Percentiles rank a stretch among this genome's conserved stretches.
These are phyloP conservation scores for Harpagoxenus sublaevis DNA, from an alignment of 2,888 invertebrate genomes.

Conservation along the genomic window DNA sequence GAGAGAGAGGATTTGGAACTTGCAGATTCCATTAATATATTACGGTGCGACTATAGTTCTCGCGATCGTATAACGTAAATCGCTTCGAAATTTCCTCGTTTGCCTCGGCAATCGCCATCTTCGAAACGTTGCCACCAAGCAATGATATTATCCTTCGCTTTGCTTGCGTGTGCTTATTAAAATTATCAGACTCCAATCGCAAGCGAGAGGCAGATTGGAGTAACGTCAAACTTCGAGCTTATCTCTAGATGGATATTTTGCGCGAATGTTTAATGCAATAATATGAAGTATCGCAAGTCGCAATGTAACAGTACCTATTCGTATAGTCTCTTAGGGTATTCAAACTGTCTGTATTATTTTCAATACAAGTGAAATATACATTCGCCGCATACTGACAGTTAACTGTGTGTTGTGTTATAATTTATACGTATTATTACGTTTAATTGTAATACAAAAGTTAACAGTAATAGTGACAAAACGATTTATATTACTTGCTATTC, in stretches of 20 bases:
- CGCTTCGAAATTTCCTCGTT: background rate
- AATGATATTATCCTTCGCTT: constrained; percentile 1
- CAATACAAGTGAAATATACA: background rate
- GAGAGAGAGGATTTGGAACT: constrained; percentile 4
- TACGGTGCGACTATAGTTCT: background rate
- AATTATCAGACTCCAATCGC: constrained; percentile 1
- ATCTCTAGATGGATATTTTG: constrained; percentile 6
- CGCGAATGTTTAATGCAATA: constrained; percentile 17
- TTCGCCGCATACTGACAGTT: background rate
- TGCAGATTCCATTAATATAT: background rate
- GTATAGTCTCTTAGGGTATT: background rate
- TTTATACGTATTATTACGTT: constrained; percentile 3
- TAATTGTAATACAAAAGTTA: constrained; percentile 20
- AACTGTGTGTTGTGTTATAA: constrained; percentile 11
- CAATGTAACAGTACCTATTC: background rate
- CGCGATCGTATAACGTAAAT: constrained; percentile 12
- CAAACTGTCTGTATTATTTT: constrained; percentile 1
- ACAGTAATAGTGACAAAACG: background rate
- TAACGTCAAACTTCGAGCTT: constrained; percentile 9
- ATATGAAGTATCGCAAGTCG: background rate
- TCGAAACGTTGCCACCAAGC: background rate
- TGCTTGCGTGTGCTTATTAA: constrained; percentile 27
- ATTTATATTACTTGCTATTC: background rate
- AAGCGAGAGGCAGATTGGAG: background rate
- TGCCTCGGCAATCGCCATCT: background rate